A percentile compares a stretch with the other conserved stretches of the same genome.
phyloP scores from a whole-genome alignment of 2,797 vertebrate genomes.

The Champsocephalus esox region DNA sequence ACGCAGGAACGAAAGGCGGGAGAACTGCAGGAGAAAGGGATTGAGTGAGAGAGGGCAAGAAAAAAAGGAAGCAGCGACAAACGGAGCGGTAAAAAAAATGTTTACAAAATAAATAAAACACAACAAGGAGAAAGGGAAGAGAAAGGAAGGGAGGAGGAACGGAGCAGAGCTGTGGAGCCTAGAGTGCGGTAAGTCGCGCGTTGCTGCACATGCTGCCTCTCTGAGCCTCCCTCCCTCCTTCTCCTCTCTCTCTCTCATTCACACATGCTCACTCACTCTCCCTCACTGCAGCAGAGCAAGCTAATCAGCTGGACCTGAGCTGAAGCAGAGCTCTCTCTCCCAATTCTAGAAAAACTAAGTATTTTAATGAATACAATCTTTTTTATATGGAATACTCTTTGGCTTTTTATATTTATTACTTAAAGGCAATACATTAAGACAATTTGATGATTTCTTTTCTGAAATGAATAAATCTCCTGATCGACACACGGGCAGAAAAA shows the following conservation, averaged over 20 bases:
- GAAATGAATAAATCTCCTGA: conserved; percentile 20
- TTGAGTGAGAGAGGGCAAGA: conserved; percentile 81
- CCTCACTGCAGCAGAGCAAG: conserved; percentile 94
- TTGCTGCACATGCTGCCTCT: conserved; percentile 81
- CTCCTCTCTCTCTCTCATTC: conserved; percentile 75
- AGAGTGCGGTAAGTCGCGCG: conserved; percentile 83
- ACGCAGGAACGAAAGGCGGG: conserved; percentile 97
- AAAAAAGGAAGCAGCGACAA: conserved; percentile 45
- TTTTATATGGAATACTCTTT: not conserved
- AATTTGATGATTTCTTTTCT: not conserved
- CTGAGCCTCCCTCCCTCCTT: conserved; percentile 65
- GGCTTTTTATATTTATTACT: not conserved
- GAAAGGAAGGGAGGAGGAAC: conserved; percentile 68
- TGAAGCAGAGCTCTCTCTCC: conserved; percentile 69
- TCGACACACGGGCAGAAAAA: conserved; percentile 7
- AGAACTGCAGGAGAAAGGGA: conserved; percentile 88
- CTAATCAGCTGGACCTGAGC: conserved; percentile 93
- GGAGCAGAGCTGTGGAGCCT: conserved; percentile 69
- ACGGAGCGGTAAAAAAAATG: conserved; percentile 41
- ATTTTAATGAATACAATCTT: conserved; percentile 27
- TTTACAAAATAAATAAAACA: conserved; percentile 35
- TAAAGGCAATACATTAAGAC: conserved; percentile 1
- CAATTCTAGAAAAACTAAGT: conserved; percentile 45
- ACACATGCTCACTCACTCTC: conserved; percentile 75
- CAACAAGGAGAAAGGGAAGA: conserved; percentile 68